Evolutionary conservation across 2,113 vertebrate species (phyloP).

Genomic region (Aix galericulata): DNA sequence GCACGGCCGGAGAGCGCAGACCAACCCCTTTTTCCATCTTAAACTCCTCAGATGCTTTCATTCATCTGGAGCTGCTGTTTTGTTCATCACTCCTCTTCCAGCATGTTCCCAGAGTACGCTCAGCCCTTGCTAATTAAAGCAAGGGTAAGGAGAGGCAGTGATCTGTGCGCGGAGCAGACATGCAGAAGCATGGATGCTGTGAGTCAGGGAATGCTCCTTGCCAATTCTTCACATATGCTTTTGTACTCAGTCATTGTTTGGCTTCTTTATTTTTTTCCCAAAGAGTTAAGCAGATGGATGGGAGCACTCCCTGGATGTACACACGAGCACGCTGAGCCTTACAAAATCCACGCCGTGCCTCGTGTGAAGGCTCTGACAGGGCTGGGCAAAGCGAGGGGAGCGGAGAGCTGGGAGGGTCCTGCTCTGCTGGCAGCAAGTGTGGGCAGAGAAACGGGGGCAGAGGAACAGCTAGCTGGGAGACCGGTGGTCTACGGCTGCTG

Average conservation of each 20-base stretch:
- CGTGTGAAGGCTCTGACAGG: neutral
- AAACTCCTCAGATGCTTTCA: neutral
- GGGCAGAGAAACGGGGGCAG: neutral
- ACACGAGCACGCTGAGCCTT: neutral
- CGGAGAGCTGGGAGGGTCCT: neutral
- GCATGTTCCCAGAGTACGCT: conserved; percentile 46
- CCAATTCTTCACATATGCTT: conserved; percentile 67
- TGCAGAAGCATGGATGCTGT: conserved; percentile 40
- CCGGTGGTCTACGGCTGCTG: neutral
- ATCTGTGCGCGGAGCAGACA: neutral
- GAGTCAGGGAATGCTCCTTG: conserved; percentile 56
- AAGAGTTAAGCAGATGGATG: conserved; percentile 45
- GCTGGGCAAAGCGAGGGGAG: neutral
- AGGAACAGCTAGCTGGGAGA: neutral
- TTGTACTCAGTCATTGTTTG: conserved; percentile 58
- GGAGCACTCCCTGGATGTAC: neutral
- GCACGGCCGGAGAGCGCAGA: rapidly evolving
- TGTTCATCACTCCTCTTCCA: conserved; percentile 58
- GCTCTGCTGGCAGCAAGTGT: neutral
- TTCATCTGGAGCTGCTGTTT: conserved; percentile 69
- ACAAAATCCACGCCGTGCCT: neutral
- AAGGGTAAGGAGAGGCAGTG: conserved; percentile 24
- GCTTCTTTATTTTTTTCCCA: neutral
- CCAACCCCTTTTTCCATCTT: neutral
- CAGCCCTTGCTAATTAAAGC: conserved; percentile 60